Evolutionary conservation across 2,888 invertebrate genomes (phyloP), one percentile per base, ranked within the genome.

Genomic region (Gymnoscelis rufifasciata): DNA sequence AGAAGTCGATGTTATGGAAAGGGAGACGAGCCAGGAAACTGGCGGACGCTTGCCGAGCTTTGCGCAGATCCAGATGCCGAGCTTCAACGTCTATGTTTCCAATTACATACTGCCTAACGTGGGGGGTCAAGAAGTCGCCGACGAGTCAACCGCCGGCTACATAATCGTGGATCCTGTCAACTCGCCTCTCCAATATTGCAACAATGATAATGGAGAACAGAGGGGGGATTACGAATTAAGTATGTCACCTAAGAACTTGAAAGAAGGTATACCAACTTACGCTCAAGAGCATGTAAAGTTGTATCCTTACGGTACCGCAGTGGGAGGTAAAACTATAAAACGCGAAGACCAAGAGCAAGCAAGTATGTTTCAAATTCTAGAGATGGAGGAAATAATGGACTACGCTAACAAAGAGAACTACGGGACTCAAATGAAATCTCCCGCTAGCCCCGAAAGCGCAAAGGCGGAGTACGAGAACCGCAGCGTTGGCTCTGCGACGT

Each of bases 121-220:
- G 93, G 93, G 93, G 93, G 93, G 93, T 91, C 91, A 90, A 90
- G 90, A 79, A 71, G 76, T 86, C 62, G 71, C 80, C 74, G 88
- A 88, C 68, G 84, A 89, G 78, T 87, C 89, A 65, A 82, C 89
- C 79, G 76, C 81, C 63, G 78, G 82, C 62, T 88, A 84, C 58
- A 81, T 88, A 54, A 81, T 86, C 46, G 80, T 86, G 46, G 82
- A 86, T 72, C 76, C 86, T 53, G 73, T 83, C 46, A 69, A 82
- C 62, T 74, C 80, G 57, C 66, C 74, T 48, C 60, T 80, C 52
- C 83, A 82, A 55, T 84, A 80, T 57, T 74, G 70, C 58, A 74
- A 67, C 66, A 63, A 77, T 52, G 82, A 82, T 43, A 59, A 81
- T 44, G 60, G 68, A 55, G 76, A 71, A 46, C 78, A 82, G 52